Conservation (phyloP, 2,797 vertebrate species). For the Buceros bicornis region DNA sequence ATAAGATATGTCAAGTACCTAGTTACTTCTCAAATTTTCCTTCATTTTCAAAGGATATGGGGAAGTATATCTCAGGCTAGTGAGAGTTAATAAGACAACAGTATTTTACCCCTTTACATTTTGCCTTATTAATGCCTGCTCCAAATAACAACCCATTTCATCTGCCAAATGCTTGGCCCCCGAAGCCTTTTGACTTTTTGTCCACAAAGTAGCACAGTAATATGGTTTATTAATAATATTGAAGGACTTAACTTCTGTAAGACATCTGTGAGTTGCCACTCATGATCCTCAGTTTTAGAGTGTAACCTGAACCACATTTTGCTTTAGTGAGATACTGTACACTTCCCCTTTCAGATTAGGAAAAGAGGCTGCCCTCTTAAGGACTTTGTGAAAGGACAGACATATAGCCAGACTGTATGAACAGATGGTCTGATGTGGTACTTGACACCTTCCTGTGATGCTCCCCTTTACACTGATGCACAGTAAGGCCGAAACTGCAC, state of each 20-base stretch:
- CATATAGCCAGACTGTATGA: not conserved
- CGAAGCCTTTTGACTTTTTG: not conserved
- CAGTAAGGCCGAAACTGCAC: not conserved
- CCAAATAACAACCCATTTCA: not conserved
- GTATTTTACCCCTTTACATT: not conserved
- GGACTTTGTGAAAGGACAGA: not conserved
- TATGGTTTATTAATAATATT: not conserved
- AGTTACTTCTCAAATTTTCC: not conserved
- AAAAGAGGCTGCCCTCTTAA: not conserved
- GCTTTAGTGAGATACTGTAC: not conserved
- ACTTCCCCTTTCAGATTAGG: not conserved
- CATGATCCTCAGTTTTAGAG: not conserved
- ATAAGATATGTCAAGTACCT: not conserved
- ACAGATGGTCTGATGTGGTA: not conserved
- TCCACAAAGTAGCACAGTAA: not conserved
- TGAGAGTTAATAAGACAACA: not conserved
- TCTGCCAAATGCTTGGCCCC: not conserved
- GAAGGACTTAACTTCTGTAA: not conserved
- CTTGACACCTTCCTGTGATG: not conserved
- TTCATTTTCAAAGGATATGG: not conserved
- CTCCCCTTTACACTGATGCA: rapidly evolving
- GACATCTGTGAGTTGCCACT: not conserved
- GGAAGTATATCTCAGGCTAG: not conserved
- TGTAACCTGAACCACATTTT: not conserved
- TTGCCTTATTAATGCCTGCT: not conserved